Conservation (phyloP, 2,888 invertebrate species). For the Zhuqinia jingwanae region DNA sequence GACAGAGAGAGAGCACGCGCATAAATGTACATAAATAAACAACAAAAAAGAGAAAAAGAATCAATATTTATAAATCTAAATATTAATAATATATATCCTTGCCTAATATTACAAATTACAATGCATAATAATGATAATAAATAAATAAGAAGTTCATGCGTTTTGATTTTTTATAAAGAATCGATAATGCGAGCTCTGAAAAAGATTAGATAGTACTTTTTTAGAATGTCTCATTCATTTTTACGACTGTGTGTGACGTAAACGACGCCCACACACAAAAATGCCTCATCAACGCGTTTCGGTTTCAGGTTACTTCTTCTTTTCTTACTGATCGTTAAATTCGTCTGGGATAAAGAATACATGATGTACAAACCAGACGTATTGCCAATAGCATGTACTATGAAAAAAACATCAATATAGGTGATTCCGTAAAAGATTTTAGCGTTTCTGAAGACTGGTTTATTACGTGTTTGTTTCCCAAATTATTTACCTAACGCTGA, state of each 20-base stretch:
- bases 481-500: too few relatives aligned
- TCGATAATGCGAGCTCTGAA: not conserved
- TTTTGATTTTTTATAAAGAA: not conserved
- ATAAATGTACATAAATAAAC: slow-evolving; percentile 39
- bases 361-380: too few relatives aligned
- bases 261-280: slow-evolving; percentile 51
- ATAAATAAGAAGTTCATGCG: not conserved
- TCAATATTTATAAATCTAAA: slow-evolving; percentile 11
- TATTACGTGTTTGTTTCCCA: too few relatives aligned
- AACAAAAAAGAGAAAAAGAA: slow-evolving; percentile 56
- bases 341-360: not conserved
- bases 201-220: not conserved
- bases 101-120: slow-evolving; percentile 1
- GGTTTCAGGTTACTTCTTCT: not conserved
- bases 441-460: too few relatives aligned
- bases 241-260: slow-evolving; percentile 38
- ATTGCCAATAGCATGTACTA: too few relatives aligned
- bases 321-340: slow-evolving; percentile 31
- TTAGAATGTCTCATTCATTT: not conserved
- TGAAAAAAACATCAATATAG: too few relatives aligned
- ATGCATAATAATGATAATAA: not conserved
- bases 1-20: slow-evolving; percentile 32
- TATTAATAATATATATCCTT: not conserved
- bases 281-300: not conserved
- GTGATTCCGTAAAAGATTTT: too few relatives aligned